Percentiles rank a stretch among this genome's conserved stretches.
These are phyloP conservation scores for Philotrypesis tridentata DNA, from an alignment of 1,140 invertebrate genomes.

Conservation along the genomic window DNA sequence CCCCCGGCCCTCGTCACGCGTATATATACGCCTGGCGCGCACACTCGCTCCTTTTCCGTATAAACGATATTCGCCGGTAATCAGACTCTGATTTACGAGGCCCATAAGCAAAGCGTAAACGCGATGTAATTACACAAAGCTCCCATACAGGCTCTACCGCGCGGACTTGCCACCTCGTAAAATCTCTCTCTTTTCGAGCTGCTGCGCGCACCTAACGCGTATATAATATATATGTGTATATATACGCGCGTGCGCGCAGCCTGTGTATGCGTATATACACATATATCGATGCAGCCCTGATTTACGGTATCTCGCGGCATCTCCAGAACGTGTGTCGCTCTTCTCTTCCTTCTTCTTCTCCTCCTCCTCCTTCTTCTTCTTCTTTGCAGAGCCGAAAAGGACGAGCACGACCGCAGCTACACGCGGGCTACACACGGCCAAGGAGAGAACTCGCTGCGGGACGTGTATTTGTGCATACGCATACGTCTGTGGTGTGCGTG, in stretches of 20 bases:
- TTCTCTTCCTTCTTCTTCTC: not conserved
- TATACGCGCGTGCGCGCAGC: too few relatives aligned
- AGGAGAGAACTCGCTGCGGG: too few relatives aligned
- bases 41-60: not conserved
- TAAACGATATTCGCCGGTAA: not conserved
- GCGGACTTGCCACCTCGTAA: slow-evolving; percentile 48
- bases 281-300: slow-evolving; percentile 31
- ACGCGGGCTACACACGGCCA: too few relatives aligned
- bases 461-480: too few relatives aligned
- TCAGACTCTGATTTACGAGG: slow-evolving; percentile 19
- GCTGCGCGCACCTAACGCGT: too few relatives aligned
- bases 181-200: slow-evolving; percentile 10
- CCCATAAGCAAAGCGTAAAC: slow-evolving; percentile 19
- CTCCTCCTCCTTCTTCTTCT: not conserved
- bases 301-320: slow-evolving; percentile 53
- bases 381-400: too few relatives aligned
- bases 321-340: slow-evolving; percentile 12
- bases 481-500: too few relatives aligned
- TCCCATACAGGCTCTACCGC: slow-evolving; percentile 35
- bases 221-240: too few relatives aligned
- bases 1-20: too few relatives aligned
- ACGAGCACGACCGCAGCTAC: not conserved
- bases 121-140: slow-evolving; percentile 31
- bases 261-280: too few relatives aligned
- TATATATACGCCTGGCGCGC: too few relatives aligned